phyloP scores from a whole-genome alignment of 2,888 invertebrate genomes.

The Parnassius smintheus region DNA sequence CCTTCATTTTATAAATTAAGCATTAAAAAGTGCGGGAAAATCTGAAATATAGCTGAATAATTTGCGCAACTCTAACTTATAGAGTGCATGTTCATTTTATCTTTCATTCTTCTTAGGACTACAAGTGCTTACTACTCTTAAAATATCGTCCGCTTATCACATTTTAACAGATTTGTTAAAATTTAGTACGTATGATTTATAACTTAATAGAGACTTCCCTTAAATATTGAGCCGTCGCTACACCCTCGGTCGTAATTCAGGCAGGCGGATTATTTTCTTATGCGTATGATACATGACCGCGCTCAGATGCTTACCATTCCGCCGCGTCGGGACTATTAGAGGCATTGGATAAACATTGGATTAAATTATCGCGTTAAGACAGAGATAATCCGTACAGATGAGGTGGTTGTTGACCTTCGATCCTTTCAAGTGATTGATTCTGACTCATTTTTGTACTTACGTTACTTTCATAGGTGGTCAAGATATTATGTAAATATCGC shows the following conservation, averaged over 20 bases:
- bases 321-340: conserved; percentile 71
- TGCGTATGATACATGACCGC: conserved; percentile 73
- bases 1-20: no score
- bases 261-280: conserved; percentile 72
- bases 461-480: neutral
- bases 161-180: conserved; percentile 30
- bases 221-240: conserved; percentile 54
- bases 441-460: conserved; percentile 33
- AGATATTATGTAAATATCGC: neutral
- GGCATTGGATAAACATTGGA: conserved; percentile 77
- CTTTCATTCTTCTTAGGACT: no score
- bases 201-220: conserved; percentile 43
- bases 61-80: no score
- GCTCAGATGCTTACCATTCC: conserved; percentile 61
- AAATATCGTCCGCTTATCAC: conserved; percentile 19
- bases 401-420: conserved; percentile 75
- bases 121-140: conserved; percentile 2
- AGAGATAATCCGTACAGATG: conserved; percentile 76
- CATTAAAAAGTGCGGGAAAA: no score
- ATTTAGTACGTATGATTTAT: conserved; percentile 45
- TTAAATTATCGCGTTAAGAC: conserved; percentile 77
- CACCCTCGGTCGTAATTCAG: conserved; percentile 63
- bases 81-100: no score
- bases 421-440: conserved; percentile 38
- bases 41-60: no score